Evolutionary conservation across 2,888 invertebrate genomes (phyloP).

Genomic region (Conomelus anceps): DNA sequence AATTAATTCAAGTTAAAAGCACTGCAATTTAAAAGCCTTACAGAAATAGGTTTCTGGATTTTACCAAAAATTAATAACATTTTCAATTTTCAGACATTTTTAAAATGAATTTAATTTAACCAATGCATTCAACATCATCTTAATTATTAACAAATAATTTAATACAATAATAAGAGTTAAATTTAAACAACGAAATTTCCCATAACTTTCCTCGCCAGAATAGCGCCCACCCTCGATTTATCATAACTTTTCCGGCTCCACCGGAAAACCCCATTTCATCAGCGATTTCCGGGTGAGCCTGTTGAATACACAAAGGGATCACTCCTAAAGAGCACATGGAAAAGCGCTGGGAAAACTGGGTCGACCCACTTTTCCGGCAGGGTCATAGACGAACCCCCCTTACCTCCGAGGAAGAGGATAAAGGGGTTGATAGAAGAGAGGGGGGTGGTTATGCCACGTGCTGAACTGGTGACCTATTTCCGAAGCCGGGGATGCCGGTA

Average conservation of each 20-base stretch:
- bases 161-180: background rate
- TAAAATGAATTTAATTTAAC: too few relatives aligned
- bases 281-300: background rate
- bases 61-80: too few relatives aligned
- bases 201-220: background rate
- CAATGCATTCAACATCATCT: too few relatives aligned
- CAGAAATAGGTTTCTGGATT: too few relatives aligned
- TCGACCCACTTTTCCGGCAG: background rate
- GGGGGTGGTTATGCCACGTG: background rate
- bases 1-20: too few relatives aligned
- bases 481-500: background rate
- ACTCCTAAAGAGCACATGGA: background rate
- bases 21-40: too few relatives aligned
- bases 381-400: background rate
- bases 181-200: background rate
- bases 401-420: too few relatives aligned
- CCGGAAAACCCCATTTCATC: background rate
- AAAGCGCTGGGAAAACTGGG: background rate
- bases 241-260: background rate
- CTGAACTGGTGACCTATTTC: background rate
- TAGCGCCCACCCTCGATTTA: background rate
- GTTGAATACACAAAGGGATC: background rate
- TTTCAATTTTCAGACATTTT: too few relatives aligned
- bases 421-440: background rate
- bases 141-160: too few relatives aligned